phyloP scores from a whole-genome alignment of 2,888 invertebrate species.

The Trachelus iudaicus region DNA sequence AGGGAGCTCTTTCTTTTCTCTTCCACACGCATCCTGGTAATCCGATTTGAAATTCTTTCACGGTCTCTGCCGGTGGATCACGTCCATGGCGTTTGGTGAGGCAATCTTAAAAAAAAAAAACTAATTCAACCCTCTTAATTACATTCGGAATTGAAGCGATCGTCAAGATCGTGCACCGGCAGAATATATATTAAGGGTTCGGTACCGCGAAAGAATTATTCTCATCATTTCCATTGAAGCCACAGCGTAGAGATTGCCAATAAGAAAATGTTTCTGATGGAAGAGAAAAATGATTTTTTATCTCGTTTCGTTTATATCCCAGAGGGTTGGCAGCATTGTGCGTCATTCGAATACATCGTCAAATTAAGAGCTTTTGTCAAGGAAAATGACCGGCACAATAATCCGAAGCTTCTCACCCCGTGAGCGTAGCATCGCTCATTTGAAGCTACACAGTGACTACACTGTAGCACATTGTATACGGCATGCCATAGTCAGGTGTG shows the following conservation, averaged over 20 bases:
- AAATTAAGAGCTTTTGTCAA: slow-evolving; percentile 51
- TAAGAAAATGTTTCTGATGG: not conserved
- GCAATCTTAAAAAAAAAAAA: slow-evolving; percentile 26
- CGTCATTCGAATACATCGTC: slow-evolving; percentile 36
- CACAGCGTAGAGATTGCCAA: not conserved
- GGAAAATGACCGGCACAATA: slow-evolving; percentile 14
- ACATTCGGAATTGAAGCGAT: slow-evolving; percentile 25
- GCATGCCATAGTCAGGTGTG: not conserved
- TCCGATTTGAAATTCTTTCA: slow-evolving; percentile 52
- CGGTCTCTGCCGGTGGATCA: slow-evolving; percentile 24
- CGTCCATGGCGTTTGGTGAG: slow-evolving; percentile 29
- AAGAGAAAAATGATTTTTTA: slow-evolving; percentile 36
- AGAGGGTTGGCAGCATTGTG: slow-evolving; percentile 34
- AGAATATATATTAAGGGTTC: slow-evolving; percentile 18
- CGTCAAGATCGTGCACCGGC: slow-evolving; percentile 16
- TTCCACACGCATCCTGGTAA: slow-evolving; percentile 27
- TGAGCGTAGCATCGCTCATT: not conserved
- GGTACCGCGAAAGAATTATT: not conserved
- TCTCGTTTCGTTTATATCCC: slow-evolving; percentile 1
- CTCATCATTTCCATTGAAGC: slow-evolving; percentile 3
- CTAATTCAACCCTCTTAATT: slow-evolving; percentile 39
- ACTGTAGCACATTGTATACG: not conserved
- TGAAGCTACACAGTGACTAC: not conserved
- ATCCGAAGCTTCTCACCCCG: not conserved
- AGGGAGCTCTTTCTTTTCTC: slow-evolving; percentile 9